Evolutionary conservation across 2,797 vertebrate species (phyloP), one percentile per base, ranked within the genome.

Genomic region (Sebastolobus alascanus): DNA sequence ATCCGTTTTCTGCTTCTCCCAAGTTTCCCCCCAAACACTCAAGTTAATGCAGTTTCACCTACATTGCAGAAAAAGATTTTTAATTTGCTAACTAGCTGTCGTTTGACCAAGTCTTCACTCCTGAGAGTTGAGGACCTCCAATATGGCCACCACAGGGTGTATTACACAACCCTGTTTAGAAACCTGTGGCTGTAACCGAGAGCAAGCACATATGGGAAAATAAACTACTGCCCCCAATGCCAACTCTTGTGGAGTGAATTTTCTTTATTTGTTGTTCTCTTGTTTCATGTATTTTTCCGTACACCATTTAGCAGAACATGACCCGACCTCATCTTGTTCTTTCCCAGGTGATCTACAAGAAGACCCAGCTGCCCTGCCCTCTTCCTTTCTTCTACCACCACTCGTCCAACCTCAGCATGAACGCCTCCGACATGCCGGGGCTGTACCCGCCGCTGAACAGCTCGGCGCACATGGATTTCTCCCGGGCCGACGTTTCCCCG

Each of bases 321-420:
- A 54, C 14, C 1, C 6, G 38, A 66, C 64, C 1, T 18, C 25
- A n/a, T 37, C 1, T 55, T 31, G 2, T 18, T 66, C 6, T 80
- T 59, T 64, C 84, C 35, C 85, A 99, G 99, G 80, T 99, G 71
- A 99, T 99, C 88, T 99, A 99, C 84, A 99, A 99, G 94, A 99
- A 98, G 94, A 97, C 95, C 29, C 97, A 97, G 90, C 95, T 99
- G 69, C 96, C 97, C 0, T 99, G 99, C 84, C 98, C 99, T 33
- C 94, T 99, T 8, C 97, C 97, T 0, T 43, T 96, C 86, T 91
- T 98, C 84, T 87, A 91, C 87, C 95, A 96, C 0, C 83, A 85
- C 58, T 80, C 61, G 14, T 87, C 92, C 66, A 99, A 98, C 90
- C 86, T 95, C 86, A 99, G 97, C 0, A 18, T 85, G 54, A 98